Evolutionary conservation across 2,797 vertebrate genomes (phyloP).

Genomic region (Nyctibius grandis): DNA sequence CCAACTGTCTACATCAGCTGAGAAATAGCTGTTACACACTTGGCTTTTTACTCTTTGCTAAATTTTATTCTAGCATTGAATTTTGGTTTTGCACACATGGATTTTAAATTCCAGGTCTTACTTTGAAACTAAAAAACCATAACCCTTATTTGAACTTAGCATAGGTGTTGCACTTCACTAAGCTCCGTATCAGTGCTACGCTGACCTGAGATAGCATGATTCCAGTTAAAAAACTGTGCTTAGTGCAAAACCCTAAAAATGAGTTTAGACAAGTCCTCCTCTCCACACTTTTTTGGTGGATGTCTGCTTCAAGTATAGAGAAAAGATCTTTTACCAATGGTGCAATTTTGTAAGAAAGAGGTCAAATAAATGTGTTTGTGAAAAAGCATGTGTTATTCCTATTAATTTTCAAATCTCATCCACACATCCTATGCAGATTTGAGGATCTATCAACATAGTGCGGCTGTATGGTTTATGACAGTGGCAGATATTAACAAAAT

Average conservation of each 20-base stretch:
- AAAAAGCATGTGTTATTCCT: not conserved
- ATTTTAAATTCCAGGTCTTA: not conserved
- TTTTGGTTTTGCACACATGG: not conserved
- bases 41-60: not conserved
- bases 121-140: not conserved
- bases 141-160: not conserved
- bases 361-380: not conserved
- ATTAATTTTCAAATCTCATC: not conserved
- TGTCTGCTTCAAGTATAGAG: not conserved
- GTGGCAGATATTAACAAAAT: not conserved
- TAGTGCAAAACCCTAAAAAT: not conserved
- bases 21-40: not conserved
- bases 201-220: not conserved
- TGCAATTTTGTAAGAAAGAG: not conserved
- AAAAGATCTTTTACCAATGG: not conserved
- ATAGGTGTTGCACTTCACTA: not conserved
- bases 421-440: not conserved
- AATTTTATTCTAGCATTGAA: not conserved
- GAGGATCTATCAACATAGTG: not conserved
- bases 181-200: not conserved
- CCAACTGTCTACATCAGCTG: not conserved
- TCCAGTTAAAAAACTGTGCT: not conserved
- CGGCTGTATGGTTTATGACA: not conserved
- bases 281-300: not conserved
- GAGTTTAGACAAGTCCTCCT: not conserved